These are phyloP conservation scores for Montipora sp. DNA, from an alignment of 64 coral and sea anemone species.

Conservation along the genomic window DNA sequence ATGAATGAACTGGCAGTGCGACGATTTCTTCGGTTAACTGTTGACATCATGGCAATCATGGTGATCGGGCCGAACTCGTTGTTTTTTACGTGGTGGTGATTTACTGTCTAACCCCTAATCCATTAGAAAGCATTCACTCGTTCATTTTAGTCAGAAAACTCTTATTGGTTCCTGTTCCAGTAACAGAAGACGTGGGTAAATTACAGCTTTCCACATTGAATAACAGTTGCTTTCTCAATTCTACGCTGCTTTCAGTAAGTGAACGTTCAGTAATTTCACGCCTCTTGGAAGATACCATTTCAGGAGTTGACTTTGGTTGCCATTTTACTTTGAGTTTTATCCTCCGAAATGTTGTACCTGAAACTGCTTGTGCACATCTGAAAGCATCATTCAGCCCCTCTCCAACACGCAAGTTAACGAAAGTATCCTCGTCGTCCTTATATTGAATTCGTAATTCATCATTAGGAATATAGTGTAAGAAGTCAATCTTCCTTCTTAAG, in stretches of 20 bases:
- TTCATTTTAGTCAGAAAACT: not conserved
- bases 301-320: conserved; percentile 48
- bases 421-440: conserved; percentile 16
- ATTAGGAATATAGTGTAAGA: conserved; percentile 35
- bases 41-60: not conserved
- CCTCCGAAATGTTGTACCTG: conserved; percentile 40
- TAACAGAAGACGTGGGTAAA: not conserved
- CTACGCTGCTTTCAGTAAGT: not conserved
- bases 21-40: not conserved
- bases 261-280: conserved; percentile 10
- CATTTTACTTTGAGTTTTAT: conserved; percentile 51
- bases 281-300: conserved; percentile 25
- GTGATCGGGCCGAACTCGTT: not conserved
- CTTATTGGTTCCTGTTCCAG: not conserved
- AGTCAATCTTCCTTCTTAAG: not conserved
- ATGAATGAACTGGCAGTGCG: not conserved
- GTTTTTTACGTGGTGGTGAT: conserved; percentile 28
- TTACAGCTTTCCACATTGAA: not conserved
- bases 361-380: conserved; percentile 52
- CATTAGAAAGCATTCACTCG: not conserved
- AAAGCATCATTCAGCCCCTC: conserved; percentile 24
- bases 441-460: conserved; percentile 19
- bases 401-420: conserved; percentile 14
- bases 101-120: not conserved
- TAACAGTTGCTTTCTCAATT: conserved; percentile 26